These are phyloP conservation scores for Aegithalos caudatus DNA, from an alignment of 2,113 vertebrate species.

Conservation along the genomic window DNA sequence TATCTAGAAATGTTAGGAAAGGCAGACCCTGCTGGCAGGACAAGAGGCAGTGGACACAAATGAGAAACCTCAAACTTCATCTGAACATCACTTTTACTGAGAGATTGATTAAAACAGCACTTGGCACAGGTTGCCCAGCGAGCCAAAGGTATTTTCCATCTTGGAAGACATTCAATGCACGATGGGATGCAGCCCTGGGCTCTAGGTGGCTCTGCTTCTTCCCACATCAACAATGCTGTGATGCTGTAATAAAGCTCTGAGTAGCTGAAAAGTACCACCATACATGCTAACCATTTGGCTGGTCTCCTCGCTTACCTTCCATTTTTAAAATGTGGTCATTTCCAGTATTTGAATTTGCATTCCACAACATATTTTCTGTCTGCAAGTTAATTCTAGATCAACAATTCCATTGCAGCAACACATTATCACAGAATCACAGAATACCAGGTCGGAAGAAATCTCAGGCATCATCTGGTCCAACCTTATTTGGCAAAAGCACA, in stretches of 20 bases:
- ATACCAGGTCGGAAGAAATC: neutral
- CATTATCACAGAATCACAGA: neutral
- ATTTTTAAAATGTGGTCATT: neutral
- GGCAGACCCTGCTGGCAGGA: neutral
- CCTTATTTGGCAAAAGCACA: neutral
- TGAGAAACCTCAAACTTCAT: neutral
- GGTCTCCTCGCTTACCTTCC: neutral
- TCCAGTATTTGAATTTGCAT: neutral
- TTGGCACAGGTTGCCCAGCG: neutral
- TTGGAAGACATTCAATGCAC: neutral
- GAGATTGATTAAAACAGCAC: neutral
- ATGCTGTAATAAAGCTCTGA: neutral
- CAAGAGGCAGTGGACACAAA: neutral
- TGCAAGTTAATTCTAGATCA: neutral
- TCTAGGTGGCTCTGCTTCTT: neutral
- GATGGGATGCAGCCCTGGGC: neutral
- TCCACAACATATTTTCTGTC: accelerated
- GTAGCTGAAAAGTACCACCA: neutral
- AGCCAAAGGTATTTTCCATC: neutral
- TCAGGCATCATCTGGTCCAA: neutral
- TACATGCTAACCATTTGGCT: neutral
- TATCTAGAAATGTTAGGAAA: neutral
- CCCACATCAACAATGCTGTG: neutral
- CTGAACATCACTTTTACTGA: neutral
- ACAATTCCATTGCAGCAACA: neutral